Evolutionary conservation across 2,888 invertebrate species (phyloP).

Genomic region (Resseliella maxima): DNA sequence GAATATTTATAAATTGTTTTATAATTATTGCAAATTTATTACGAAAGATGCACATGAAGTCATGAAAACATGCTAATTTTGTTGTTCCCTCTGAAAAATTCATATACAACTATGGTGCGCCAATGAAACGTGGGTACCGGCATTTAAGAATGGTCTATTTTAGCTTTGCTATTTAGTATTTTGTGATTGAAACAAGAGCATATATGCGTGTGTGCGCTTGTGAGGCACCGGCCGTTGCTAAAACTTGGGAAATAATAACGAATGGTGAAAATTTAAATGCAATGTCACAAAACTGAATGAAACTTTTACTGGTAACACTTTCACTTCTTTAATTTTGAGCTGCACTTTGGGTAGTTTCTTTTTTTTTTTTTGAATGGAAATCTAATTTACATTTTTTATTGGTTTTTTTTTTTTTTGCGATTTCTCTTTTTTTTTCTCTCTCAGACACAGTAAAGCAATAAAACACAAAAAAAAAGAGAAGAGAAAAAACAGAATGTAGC

Average conservation of each 20-base stretch:
- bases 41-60: too few relatives aligned
- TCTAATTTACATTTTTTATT: slow-evolving; percentile 22
- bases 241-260: neutral
- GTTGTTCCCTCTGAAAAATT: too few relatives aligned
- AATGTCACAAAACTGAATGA: slow-evolving; percentile 32
- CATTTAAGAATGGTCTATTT: too few relatives aligned
- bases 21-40: too few relatives aligned
- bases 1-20: too few relatives aligned
- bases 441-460: neutral
- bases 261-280: slow-evolving; percentile 1
- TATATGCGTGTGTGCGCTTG: too few relatives aligned
- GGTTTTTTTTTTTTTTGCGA: neutral
- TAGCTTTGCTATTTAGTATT: too few relatives aligned
- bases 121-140: too few relatives aligned
- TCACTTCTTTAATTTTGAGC: too few relatives aligned
- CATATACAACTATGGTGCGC: too few relatives aligned
- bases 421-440: neutral
- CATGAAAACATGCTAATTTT: too few relatives aligned
- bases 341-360: neutral
- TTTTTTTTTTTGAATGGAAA: neutral
- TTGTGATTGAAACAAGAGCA: neutral
- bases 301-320: slow-evolving; percentile 5
- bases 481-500: neutral
- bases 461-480: neutral
- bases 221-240: neutral